These are phyloP conservation scores for Megastigmus dorsalis DNA, from an alignment of 2,888 invertebrate species.

Conservation along the genomic window DNA sequence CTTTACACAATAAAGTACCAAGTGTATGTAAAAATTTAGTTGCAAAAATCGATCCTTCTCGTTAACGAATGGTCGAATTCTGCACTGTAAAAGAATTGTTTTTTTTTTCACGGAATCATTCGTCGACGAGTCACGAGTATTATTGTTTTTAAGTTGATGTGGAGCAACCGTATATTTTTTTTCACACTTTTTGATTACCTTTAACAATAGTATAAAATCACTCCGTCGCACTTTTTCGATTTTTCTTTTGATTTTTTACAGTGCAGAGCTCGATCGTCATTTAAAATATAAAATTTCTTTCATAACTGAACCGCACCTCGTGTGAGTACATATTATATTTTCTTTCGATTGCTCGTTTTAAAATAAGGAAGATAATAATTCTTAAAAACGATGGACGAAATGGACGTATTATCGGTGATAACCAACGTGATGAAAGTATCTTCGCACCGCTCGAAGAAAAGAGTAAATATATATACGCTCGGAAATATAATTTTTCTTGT, in stretches of 20 bases:
- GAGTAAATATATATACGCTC: slow-evolving; percentile 16
- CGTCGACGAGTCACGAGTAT: slow-evolving; percentile 1
- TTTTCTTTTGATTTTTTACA: slow-evolving; percentile 18
- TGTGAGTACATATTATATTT: slow-evolving; percentile 17
- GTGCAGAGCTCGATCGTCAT: slow-evolving; percentile 31
- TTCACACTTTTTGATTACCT: slow-evolving; percentile 16
- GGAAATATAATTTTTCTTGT: slow-evolving; percentile 15
- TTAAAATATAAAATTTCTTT: slow-evolving; percentile 45
- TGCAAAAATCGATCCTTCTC: slow-evolving; percentile 54
- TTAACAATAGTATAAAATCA: slow-evolving; percentile 43
- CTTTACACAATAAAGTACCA: slow-evolving; percentile 57
- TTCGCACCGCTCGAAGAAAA: slow-evolving; percentile 53
- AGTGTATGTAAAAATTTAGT: slow-evolving; percentile 57
- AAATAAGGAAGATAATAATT: slow-evolving; percentile 46
- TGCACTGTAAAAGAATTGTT: slow-evolving; percentile 32
- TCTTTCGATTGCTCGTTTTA: slow-evolving; percentile 11
- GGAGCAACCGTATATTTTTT: slow-evolving; percentile 9
- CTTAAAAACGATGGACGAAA: slow-evolving; percentile 54
- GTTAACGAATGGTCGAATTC: slow-evolving; percentile 26
- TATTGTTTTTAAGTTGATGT: slow-evolving; percentile 2
- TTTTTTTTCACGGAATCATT: not conserved
- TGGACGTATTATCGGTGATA: slow-evolving; percentile 54
- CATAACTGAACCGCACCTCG: slow-evolving; percentile 37
- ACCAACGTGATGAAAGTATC: slow-evolving; percentile 48
- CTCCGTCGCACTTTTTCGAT: not conserved